A percentile compares a stretch with the other conserved stretches of the same genome.
These are phyloP conservation scores for Phalacrocorax carbo DNA, from an alignment of 2,113 vertebrate genomes.

Conservation along the genomic window DNA sequence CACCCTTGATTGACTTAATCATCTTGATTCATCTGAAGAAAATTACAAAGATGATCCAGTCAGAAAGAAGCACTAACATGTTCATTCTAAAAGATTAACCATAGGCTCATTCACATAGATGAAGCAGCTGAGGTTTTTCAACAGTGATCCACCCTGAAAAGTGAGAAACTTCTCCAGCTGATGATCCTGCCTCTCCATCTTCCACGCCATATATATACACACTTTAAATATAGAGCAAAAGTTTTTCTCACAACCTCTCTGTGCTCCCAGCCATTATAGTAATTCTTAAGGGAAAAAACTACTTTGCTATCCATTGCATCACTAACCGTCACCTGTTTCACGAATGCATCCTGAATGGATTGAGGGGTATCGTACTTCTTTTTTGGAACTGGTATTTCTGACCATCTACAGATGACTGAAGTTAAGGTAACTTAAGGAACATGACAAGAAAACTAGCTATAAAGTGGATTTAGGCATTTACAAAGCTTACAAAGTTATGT, in stretches of 20 bases:
- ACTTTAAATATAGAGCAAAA: background rate
- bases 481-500: background rate
- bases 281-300: background rate
- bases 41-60: background rate
- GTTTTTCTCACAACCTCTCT: background rate
- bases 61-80: background rate
- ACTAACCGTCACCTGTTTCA: background rate
- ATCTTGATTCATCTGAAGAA: background rate
- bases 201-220: background rate
- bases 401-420: background rate
- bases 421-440: background rate
- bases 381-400: background rate
- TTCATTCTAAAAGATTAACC: background rate
- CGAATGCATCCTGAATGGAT: background rate
- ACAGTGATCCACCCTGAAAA: background rate
- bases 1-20: background rate
- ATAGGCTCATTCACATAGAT: background rate
- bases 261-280: background rate
- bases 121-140: background rate
- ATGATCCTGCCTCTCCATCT: background rate
- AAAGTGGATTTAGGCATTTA: background rate
- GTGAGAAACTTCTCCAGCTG: background rate
- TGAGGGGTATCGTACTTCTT: background rate
- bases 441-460: background rate
- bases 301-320: background rate